Base-by-base conservation (phyloP, 2,113 vertebrate species). In the Aplodontia rufa region DNA sequence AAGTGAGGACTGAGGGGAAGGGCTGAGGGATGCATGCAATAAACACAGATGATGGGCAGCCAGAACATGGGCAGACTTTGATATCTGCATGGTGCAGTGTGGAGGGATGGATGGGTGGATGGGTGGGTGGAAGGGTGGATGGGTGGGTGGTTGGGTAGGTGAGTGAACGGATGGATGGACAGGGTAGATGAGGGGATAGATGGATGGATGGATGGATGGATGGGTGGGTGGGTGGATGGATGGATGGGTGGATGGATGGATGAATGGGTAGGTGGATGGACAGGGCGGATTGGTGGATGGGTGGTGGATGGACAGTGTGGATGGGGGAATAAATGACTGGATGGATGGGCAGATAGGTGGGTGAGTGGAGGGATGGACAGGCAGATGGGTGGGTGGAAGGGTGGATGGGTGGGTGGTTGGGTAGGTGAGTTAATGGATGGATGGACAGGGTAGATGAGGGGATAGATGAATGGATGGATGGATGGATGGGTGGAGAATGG, bases 31-130 rank as follows among this genome's bases (percentile, higher is more conserved):
- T 8, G 24, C 37, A 26, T 13, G 9, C 19, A 26, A 3, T 16
- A 3, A 17, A n/a, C 17, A 1, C 0, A 32, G 24, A 17, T 7
- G 22, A 5, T 8, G 58, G 37, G 9, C 9, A 62, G 37, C 66
- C 28, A 42, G n/a, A 26, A 14, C 20, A 32, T 16, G 8, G 8
- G 24, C 3, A 30, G 32, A 24, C 32, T 78, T 35, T 17, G 26
- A 14, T 47, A 28, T 69, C 17, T 51, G 9, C 12, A 32, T 4
- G 40, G 49, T 40, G 32, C 35, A 45, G 26, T 10, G 32, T 30
- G 19, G 90, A 6, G 16, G 17, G 64, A 26, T 55, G 28, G 75
- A 35, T 10, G 35, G 64, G 8, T 78, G 35, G 74, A 49, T 19
- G 16, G 74, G 2, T 49, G 30, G 45, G 14, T 28, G 47, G 16